A percentile compares a stretch with the other conserved stretches of the same genome.
Conservation (phyloP, 2,113 vertebrate species). For the Tretioscincus oriximinensis region DNA sequence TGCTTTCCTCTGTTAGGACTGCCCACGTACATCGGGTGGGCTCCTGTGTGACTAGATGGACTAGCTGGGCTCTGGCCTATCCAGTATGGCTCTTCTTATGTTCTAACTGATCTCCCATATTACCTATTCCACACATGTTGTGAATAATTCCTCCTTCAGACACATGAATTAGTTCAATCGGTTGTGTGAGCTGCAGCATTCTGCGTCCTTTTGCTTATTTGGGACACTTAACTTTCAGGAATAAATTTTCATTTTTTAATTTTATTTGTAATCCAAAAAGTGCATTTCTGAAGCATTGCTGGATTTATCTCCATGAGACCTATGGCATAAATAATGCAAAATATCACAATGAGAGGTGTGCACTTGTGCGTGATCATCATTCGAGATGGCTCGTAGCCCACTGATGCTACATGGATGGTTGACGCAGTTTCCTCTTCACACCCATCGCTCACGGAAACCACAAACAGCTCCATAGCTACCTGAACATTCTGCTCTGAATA, state of each 20-base stretch:
- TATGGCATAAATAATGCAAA: neutral
- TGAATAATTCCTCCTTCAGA: neutral
- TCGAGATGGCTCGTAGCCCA: too few species aligned
- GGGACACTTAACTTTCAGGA: neutral
- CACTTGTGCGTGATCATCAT: too few species aligned
- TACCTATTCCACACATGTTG: neutral
- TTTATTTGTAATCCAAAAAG: neutral
- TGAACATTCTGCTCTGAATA: too few species aligned
- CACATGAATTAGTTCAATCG: neutral
- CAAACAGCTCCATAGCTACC: too few species aligned
- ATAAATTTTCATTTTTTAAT: neutral
- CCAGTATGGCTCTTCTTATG: too few species aligned
- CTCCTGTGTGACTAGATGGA: too few species aligned
- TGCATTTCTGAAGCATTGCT: neutral
- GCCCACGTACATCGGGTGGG: too few species aligned
- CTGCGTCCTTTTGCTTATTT: neutral
- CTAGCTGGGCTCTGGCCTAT: too few species aligned
- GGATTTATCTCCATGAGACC: neutral
- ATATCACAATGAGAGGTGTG: neutral
- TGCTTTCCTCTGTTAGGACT: too few species aligned
- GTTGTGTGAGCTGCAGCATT: neutral
- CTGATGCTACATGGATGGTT: too few species aligned
- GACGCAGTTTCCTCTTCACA: too few species aligned
- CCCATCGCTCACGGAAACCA: too few species aligned
- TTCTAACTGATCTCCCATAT: neutral